Evolutionary conservation across 2,113 vertebrate species (phyloP), one percentile per base, ranked within the genome.

Genomic region (Epinephelus fuscoguttatus): DNA sequence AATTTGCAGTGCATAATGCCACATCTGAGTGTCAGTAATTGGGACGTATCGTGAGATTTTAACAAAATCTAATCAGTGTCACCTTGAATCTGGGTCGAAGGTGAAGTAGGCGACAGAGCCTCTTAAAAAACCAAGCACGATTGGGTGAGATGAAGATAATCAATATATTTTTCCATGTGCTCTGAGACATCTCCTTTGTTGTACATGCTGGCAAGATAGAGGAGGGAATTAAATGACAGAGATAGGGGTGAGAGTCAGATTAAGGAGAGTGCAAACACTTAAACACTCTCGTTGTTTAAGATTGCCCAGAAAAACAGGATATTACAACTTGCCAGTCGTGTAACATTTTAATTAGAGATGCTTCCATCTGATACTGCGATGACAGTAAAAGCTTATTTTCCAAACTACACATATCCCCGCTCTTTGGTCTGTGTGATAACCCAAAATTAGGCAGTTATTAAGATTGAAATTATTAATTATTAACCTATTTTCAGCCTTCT

Each of bases 71-170:
- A n/a, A 63, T 68, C 33, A 45, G 8, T 45, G 42, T 45, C 42
- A 1, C 42, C 12, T 45, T 45, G 42, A 12, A 45, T 45, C 42
- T 45, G 10, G 8, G 42, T 68, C 23, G 14, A 33, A 64, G 27
- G 67, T 42, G 57, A 59, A 53, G 21, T 19, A 37, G 40, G 40
- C 62, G 33, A 50, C 52, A 71, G 40, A 42, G 69, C 55, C 69
- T 27, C 8, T 9, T 25, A 18, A 25, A 59, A 50, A 50, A 49
- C 14, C 21, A 30, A 1, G 1, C 40, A 37, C 0, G 10, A 53
- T 14, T 9, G 33, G 17, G 5, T 45, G 10, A 56, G n/a, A 66
- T 55, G 21, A 69, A 42, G 53, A 78, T 14, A 23, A 52, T 52
- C 2, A 0, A 8, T 18, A 42, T 64, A 13, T 49, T 60, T 55